A percentile compares a stretch with the other conserved stretches of the same genome.
Conservation (phyloP, 2,888 invertebrate species). For the Drosophila sordidapex region DNA sequence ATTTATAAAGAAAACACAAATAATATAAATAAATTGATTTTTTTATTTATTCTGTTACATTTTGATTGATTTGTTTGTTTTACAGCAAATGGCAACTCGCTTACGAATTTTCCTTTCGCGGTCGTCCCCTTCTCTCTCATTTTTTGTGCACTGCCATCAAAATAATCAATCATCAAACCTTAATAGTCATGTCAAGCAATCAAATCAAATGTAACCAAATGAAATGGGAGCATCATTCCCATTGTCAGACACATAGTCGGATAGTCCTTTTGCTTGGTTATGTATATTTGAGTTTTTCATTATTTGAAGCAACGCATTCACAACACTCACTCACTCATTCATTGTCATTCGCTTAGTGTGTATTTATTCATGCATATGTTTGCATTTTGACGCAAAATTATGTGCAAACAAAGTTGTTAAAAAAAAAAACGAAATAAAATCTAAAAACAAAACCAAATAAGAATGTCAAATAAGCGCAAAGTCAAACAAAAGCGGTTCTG, state of each 20-base stretch:
- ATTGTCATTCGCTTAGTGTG: conserved; percentile 61
- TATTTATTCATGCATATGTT: conserved; percentile 79
- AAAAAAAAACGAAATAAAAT: conserved; percentile 18
- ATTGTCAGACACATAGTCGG: conserved; percentile 6
- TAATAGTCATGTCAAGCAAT: conserved; percentile 54
- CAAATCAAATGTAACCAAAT: conserved; percentile 66
- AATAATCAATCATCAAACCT: conserved; percentile 71
- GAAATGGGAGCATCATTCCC: conserved; percentile 23
- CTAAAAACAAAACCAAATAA: conserved; percentile 49
- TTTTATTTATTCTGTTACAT: not conserved
- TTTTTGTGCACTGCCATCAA: conserved; percentile 7
- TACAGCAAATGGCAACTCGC: not conserved
- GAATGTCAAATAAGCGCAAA: conserved; percentile 80
- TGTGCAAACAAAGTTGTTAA: conserved; percentile 76
- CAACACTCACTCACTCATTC: conserved; percentile 47
- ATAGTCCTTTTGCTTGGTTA: conserved; percentile 22
- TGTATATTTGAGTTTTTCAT: conserved; percentile 70
- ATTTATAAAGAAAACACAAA: not conserved
- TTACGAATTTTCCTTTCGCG: not conserved
- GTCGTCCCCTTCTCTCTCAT: not conserved
- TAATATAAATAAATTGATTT: not conserved
- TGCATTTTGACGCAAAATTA: conserved; percentile 78
- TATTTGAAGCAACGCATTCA: conserved; percentile 58
- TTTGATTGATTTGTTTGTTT: not conserved
- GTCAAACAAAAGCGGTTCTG: conserved; percentile 67